Conservation (phyloP, 2,888 invertebrate genomes). For the Halocaridina rubra region DNA sequence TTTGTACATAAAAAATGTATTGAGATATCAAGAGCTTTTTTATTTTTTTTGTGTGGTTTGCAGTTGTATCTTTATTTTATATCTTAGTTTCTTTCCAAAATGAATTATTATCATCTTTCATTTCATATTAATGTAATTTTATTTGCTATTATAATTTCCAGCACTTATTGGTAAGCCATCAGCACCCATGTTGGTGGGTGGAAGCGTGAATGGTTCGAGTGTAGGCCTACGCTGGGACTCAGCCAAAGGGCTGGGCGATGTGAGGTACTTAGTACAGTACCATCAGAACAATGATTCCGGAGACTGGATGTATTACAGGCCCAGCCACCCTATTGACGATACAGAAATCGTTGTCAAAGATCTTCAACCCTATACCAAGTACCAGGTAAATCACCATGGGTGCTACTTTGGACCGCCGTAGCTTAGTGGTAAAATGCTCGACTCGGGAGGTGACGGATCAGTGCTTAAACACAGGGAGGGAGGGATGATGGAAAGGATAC, state of each 20-base stretch:
- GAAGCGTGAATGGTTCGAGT: conserved; percentile 42
- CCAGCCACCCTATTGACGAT: conserved; percentile 10
- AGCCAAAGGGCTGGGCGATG: neutral
- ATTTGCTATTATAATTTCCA: no score
- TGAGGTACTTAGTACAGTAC: conserved; percentile 42
- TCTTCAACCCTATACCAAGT: conserved; percentile 57
- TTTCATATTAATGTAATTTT: no score
- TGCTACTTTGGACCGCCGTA: no score
- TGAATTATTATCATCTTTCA: no score
- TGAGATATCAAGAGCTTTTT: neutral
- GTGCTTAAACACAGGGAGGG: no score
- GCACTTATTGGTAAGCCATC: conserved; percentile 24
- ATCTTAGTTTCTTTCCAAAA: no score
- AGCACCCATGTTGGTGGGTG: conserved; percentile 44
- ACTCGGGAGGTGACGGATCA: no score
- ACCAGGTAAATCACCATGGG: conserved; percentile 31
- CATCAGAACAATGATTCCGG: conserved; percentile 9
- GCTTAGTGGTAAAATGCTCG: no score
- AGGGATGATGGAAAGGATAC: no score
- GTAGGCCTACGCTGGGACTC: conserved; percentile 54
- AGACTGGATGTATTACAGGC: conserved; percentile 52
- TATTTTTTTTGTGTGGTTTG: no score
- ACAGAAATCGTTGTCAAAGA: conserved; percentile 30
- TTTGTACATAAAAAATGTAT: neutral
- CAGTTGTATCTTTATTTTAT: no score